phyloP scores from a whole-genome alignment of 30 jellyfish, hydroid and myxozoan genomes.

The Cassiopea andromeda region DNA sequence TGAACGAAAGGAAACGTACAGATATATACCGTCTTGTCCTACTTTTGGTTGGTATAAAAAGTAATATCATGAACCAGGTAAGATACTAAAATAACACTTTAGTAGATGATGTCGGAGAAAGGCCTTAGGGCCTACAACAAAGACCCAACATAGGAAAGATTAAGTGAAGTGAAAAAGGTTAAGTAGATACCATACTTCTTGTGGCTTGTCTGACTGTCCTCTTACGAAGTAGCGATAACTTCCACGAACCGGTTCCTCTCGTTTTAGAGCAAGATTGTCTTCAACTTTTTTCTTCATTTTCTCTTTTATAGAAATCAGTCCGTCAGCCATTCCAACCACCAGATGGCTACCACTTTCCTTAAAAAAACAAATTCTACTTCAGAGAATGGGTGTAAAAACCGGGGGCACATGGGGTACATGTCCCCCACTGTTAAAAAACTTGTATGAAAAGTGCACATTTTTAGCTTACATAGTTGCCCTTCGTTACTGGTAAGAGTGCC shows the following conservation, averaged over 20 bases:
- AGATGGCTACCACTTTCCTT: conserved; percentile 84
- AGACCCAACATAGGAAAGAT: background rate
- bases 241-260: conserved; percentile 60
- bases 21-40: background rate
- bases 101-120: too few relatives aligned
- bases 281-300: conserved; percentile 26
- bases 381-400: too few relatives aligned
- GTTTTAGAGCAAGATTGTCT: background rate
- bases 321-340: conserved; percentile 96
- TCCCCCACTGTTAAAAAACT: too few relatives aligned
- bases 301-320: conserved; percentile 76
- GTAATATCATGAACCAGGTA: background rate
- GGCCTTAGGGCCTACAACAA: too few relatives aligned
- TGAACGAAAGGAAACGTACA: too few relatives aligned
- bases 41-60: background rate
- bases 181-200: conserved; percentile 50
- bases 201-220: conserved; percentile 74
- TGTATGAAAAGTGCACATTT: too few relatives aligned
- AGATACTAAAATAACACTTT: too few relatives aligned
- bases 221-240: conserved; percentile 69
- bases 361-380: too few relatives aligned
- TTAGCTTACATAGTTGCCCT: too few relatives aligned
- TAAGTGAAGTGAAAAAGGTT: background rate
- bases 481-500: too few relatives aligned
- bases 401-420: too few relatives aligned